These are phyloP conservation scores for Orthosia gothica DNA, from an alignment of 2,888 invertebrate genomes.

Conservation along the genomic window DNA sequence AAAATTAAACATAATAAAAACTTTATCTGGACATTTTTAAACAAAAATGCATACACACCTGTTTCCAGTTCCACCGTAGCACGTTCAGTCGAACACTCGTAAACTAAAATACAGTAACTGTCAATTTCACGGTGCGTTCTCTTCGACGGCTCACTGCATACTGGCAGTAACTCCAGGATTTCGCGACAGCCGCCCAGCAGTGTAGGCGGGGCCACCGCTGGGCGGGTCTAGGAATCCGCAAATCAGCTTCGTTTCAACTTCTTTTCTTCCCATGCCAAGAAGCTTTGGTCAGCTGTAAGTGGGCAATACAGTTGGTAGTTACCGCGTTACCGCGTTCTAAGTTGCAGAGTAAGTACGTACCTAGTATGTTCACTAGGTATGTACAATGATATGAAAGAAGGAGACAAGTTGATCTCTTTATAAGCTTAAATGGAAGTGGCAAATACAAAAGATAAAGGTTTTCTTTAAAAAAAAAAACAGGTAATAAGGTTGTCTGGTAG, in stretches of 20 bases:
- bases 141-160: constrained; percentile 69
- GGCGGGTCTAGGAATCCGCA: constrained; percentile 83
- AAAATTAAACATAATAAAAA: neutral
- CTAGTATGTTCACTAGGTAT: constrained; percentile 14
- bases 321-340: constrained; percentile 73
- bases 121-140: constrained; percentile 61
- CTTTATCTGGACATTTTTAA: too few relatives aligned
- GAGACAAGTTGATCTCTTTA: constrained; percentile 25
- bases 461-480: too few relatives aligned
- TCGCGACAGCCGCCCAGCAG: constrained; percentile 78
- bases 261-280: constrained; percentile 83
- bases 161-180: constrained; percentile 72
- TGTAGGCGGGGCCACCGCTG: constrained; percentile 83
- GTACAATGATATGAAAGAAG: constrained; percentile 21
- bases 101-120: constrained; percentile 60
- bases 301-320: constrained; percentile 74
- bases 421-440: neutral
- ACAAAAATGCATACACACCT: constrained; percentile 52
- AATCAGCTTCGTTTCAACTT: constrained; percentile 84
- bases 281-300: constrained; percentile 76
- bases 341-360: constrained; percentile 38
- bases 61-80: constrained; percentile 34
- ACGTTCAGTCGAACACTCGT: constrained; percentile 64
- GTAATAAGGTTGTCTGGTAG: too few relatives aligned
- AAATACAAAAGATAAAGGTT: neutral